phyloP scores from a whole-genome alignment of 2,797 vertebrate species.

The Cercopithecus mitis region DNA sequence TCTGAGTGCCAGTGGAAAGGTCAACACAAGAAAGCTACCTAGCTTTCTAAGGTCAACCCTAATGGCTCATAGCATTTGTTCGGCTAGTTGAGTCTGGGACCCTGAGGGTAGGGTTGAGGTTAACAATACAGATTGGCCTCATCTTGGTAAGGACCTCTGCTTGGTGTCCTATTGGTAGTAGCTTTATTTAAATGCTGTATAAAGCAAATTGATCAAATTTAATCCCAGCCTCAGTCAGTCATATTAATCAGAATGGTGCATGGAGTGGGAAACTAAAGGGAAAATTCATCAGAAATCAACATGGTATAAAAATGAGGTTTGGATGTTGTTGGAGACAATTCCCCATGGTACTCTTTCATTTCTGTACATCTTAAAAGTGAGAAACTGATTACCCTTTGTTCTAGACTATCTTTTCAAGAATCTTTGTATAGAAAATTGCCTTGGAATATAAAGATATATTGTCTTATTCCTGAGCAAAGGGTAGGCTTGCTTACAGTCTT shows the following conservation, averaged over 20 bases:
- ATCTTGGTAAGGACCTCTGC: background rate
- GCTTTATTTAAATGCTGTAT: background rate
- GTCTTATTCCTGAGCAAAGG: background rate
- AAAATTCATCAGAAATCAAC: conserved; percentile 7
- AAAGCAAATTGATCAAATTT: background rate
- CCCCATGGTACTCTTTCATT: background rate
- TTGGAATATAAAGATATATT: background rate
- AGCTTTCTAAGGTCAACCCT: background rate
- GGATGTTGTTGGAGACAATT: background rate
- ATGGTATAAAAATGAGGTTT: background rate
- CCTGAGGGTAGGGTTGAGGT: background rate
- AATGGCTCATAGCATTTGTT: background rate
- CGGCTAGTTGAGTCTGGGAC: background rate
- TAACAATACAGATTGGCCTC: background rate
- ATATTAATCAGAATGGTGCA: background rate
- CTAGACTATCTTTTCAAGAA: background rate
- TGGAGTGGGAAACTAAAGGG: background rate
- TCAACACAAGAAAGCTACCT: background rate
- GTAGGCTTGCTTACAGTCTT: background rate
- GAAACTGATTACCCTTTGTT: background rate
- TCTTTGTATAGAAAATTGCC: background rate
- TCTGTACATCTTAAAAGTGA: background rate
- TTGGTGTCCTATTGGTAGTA: background rate
- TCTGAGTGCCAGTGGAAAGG: background rate
- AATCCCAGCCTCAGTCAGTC: background rate